phyloP scores from a whole-genome alignment of 2,888 invertebrate species.

The Nephrotoma guestfalica region DNA sequence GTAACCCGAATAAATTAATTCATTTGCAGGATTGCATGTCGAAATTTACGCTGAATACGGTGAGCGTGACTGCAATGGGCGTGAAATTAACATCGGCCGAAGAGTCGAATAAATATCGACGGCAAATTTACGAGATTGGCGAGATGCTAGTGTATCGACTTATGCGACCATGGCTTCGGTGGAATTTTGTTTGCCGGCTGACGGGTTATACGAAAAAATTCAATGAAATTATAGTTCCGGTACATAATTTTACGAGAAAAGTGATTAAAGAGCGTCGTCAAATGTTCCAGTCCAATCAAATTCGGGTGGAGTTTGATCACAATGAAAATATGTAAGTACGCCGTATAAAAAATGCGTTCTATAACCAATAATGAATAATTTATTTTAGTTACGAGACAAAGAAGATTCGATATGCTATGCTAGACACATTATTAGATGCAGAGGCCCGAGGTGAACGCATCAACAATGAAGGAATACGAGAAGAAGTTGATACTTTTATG shows the following conservation, averaged over 20 bases:
- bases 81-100: neutral
- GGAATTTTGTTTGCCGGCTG: constrained; percentile 38
- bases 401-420: constrained; percentile 36
- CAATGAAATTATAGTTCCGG: constrained; percentile 23
- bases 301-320: constrained; percentile 14
- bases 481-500: constrained; percentile 49
- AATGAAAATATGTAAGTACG: constrained; percentile 14
- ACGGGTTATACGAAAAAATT: constrained; percentile 37
- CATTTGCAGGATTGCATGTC: constrained; percentile 42
- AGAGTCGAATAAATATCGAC: constrained; percentile 39
- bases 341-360: neutral
- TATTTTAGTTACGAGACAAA: constrained; percentile 9
- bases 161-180: constrained; percentile 40
- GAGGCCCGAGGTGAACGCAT: constrained; percentile 32
- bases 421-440: constrained; percentile 40
- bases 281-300: constrained; percentile 14
- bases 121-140: constrained; percentile 38
- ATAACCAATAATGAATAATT: neutral
- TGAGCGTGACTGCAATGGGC: constrained; percentile 34
- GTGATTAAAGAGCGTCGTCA: constrained; percentile 31
- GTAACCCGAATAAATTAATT: constrained; percentile 12
- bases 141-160: constrained; percentile 28
- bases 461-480: constrained; percentile 38
- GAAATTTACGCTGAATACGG: constrained; percentile 45
- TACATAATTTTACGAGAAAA: constrained; percentile 30